Conservation (phyloP, 2,113 vertebrate species). For the Australoheros scitulus region DNA sequence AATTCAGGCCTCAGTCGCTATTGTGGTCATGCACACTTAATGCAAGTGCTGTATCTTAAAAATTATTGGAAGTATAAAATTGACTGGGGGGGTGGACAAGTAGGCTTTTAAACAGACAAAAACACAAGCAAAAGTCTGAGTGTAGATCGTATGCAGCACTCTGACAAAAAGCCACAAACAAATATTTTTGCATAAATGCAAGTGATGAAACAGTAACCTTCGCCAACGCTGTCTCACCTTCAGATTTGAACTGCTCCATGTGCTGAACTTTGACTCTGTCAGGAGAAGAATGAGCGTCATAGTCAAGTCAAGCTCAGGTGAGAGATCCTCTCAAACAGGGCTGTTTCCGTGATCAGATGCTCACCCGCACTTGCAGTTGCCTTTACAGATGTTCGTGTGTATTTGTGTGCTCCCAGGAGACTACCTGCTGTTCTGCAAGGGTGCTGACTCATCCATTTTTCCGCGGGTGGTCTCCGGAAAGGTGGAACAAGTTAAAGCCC, state of each 20-base stretch:
- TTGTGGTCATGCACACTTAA: neutral
- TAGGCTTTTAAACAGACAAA: neutral
- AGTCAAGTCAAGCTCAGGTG: constrained; percentile 89
- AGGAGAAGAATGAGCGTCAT: constrained; percentile 97
- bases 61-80: neutral
- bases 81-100: neutral
- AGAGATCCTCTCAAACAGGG: neutral
- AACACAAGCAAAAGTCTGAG: neutral
- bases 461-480: constrained; percentile 93
- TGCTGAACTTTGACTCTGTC: constrained; percentile 96
- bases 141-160: neutral
- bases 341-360: neutral
- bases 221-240: neutral
- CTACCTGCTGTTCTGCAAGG: constrained; percentile 95
- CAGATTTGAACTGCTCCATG: constrained; percentile 92
- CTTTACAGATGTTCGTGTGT: constrained; percentile 1
- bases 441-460: constrained; percentile 96
- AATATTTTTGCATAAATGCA: neutral
- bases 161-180: neutral
- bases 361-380: neutral
- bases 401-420: constrained; percentile 82
- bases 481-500: constrained; percentile 90
- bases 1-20: neutral
- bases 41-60: neutral
- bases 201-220: neutral